Conservation (phyloP, 2,797 vertebrate species). For the Gobionotothen gibberifrons region DNA sequence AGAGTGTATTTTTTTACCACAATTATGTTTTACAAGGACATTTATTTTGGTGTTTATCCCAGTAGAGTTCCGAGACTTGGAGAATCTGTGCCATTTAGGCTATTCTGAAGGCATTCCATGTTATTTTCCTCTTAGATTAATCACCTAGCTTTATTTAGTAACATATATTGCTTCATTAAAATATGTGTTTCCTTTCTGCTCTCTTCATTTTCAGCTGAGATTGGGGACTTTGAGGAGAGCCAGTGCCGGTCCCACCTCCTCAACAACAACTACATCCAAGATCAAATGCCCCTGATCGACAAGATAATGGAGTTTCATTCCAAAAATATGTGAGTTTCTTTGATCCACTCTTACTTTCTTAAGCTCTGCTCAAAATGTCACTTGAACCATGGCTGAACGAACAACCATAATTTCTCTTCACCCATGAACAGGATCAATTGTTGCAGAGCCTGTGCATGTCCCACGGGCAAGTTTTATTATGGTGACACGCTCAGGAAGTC, state of each 20-base stretch:
- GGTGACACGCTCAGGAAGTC: constrained; percentile 63
- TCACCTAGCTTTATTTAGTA: background rate
- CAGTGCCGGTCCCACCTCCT: constrained; percentile 94
- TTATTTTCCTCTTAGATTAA: background rate
- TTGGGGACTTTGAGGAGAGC: constrained; percentile 97
- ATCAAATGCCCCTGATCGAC: constrained; percentile 95
- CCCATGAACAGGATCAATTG: constrained; percentile 56
- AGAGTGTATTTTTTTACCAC: background rate
- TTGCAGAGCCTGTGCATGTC: constrained; percentile 50
- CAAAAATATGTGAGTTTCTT: constrained; percentile 89
- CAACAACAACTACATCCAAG: constrained; percentile 96
- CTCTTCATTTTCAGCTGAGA: constrained; percentile 87
- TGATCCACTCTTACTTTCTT: constrained; percentile 12
- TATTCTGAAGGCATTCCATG: background rate
- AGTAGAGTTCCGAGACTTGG: background rate
- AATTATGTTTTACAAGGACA: background rate
- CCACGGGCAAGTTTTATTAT: constrained; percentile 51
- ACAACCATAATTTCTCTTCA: constrained; percentile 39
- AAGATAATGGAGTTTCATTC: constrained; percentile 97
- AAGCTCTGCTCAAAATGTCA: constrained; percentile 28
- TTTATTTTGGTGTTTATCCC: background rate
- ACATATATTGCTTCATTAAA: background rate
- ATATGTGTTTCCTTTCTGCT: constrained; percentile 9
- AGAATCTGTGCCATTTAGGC: background rate
- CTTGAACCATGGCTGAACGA: constrained; percentile 18